phyloP scores from a whole-genome alignment of 1,140 invertebrate genomes.

The Nautilus pompilius region DNA sequence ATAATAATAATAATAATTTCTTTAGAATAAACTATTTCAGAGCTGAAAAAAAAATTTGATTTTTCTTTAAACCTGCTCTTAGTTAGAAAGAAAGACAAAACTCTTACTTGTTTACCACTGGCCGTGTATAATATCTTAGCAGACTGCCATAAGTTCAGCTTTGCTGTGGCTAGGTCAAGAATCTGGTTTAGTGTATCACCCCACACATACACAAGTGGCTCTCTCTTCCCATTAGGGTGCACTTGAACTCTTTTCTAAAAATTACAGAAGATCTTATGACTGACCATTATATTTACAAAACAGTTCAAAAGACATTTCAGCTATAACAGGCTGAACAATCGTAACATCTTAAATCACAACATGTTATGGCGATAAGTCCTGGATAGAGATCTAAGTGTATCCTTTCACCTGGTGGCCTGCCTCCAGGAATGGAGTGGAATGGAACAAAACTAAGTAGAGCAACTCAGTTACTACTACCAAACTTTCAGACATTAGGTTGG shows the following conservation, averaged over 20 bases:
- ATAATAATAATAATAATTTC: background rate
- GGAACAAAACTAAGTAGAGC: too few relatives aligned
- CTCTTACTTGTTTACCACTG: conserved; percentile 45
- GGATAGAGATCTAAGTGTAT: background rate
- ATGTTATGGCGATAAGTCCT: background rate
- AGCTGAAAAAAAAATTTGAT: background rate
- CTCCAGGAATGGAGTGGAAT: too few relatives aligned
- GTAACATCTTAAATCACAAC: background rate
- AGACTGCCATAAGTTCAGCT: conserved; percentile 46
- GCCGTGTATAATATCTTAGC: conserved; percentile 45
- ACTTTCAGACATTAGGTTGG: too few relatives aligned
- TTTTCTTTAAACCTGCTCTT: background rate
- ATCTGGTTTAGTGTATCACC: conserved; percentile 48
- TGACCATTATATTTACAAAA: background rate
- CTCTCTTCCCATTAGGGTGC: conserved; percentile 51
- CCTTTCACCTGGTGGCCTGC: too few relatives aligned
- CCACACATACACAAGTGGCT: conserved; percentile 47
- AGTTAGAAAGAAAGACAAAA: background rate
- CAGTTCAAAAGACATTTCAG: background rate
- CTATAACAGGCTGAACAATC: background rate
- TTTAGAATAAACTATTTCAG: background rate
- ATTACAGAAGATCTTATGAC: background rate
- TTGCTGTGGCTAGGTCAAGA: conserved; percentile 41
- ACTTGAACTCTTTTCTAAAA: conserved; percentile 49
- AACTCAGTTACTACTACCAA: too few relatives aligned